Base-by-base conservation (phyloP, 2,888 invertebrate genomes). In the Drosophila suboccidentalis region DNA sequence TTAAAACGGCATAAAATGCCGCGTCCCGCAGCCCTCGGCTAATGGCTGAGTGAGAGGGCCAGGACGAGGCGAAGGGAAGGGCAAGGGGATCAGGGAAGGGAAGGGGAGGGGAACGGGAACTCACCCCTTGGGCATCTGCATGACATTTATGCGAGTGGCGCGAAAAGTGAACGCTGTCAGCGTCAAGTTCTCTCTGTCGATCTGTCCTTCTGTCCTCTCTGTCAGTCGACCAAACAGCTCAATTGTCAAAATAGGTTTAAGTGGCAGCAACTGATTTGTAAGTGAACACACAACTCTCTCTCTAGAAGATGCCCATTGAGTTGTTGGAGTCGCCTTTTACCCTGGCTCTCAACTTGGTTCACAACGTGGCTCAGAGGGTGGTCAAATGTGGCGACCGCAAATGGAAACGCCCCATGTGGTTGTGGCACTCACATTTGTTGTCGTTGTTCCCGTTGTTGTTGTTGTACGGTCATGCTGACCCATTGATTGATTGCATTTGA, bases 221-320 rank as follows among this genome's bases (percentile, higher is more conserved):
- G 47, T 47, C 47, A 87, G 86, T 88, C 90, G 80, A 75, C 59
- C 78, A 84, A 86, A 91, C 91, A 90, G 87, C 90, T 91, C 90
- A 91, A 89, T 90, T 91, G 91, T 91, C 91, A 91, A 90, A 91
- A 91, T 90, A 90, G 89, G 68, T 87, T 89, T 87, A 90, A 86
- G 83, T 80, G 83, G 71, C 76, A 50, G 68, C 82, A 78, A 87
- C 82, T 80, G 88, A 87, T 89, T 89, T 77, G 82, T 77, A 77
- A 78, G 81, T 69, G 55, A 17, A 29, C 13, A 29, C 26, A 22
- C 44, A 22, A n/a, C 43, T 19, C 55, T 43, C 6, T 26, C 26
- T 26, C 43, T 55, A 50, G 13, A 32, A 60, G 69, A 74, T 71
- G 67, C 68, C 65, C 53, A 65, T 63, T 71, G 68, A 54, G 67